Conservation (phyloP, 2,113 vertebrate genomes). For the Blennius ocellaris region DNA sequence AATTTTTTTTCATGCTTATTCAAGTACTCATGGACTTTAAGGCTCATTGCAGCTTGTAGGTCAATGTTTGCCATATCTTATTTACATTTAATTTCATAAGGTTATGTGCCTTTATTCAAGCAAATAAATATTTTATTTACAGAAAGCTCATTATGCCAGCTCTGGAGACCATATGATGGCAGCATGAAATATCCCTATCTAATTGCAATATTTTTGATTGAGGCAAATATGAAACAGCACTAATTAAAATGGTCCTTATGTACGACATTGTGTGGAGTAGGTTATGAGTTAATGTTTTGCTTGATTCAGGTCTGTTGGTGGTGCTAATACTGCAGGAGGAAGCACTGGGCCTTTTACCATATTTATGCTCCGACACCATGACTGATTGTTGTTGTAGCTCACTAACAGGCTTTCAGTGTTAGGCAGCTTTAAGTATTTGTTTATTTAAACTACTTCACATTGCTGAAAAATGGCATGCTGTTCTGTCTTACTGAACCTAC, state of each 20-base stretch:
- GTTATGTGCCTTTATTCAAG: conserved; percentile 12
- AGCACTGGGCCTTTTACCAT: not conserved
- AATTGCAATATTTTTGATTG: conserved; percentile 37
- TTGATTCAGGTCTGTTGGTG: conserved; percentile 15
- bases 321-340: not conserved
- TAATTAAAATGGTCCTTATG: conserved; percentile 43
- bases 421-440: conserved; percentile 35
- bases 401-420: conserved; percentile 33
- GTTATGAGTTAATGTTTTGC: conserved; percentile 18
- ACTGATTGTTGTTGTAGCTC: conserved; percentile 42
- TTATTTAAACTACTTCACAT: conserved; percentile 36
- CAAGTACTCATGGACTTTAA: not conserved
- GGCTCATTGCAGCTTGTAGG: conserved; percentile 7
- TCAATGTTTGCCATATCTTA: not conserved
- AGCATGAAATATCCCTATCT: conserved; percentile 40
- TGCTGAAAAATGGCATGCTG: conserved; percentile 10
- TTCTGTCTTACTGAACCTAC: conserved; percentile 23
- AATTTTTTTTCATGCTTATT: conserved; percentile 19
- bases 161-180: conserved; percentile 15
- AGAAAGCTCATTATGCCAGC: conserved; percentile 43
- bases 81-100: conserved; percentile 14
- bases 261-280: not conserved
- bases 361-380: conserved; percentile 20
- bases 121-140: conserved; percentile 53
- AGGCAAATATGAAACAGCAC: conserved; percentile 36